phyloP scores from a whole-genome alignment of 2,113 vertebrate species.

The Indri indri region DNA sequence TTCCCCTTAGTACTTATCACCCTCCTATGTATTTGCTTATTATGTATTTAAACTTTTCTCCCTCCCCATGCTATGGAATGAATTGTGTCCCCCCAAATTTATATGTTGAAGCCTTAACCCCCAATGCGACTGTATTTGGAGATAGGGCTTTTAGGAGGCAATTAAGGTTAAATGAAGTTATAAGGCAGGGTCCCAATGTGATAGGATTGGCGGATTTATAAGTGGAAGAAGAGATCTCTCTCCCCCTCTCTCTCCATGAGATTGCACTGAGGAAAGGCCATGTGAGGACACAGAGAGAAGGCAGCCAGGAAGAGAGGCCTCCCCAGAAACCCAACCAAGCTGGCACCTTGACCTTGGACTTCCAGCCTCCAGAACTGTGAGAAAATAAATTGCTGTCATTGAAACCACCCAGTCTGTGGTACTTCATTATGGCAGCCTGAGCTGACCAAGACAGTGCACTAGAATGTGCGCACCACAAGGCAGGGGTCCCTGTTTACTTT shows the following conservation, averaged over 20 bases:
- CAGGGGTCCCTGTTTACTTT: background rate
- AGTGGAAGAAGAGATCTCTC: background rate
- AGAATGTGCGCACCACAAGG: background rate
- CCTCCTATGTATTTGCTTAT: background rate
- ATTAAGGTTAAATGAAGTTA: background rate
- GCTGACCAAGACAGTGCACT: background rate
- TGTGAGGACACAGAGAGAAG: background rate
- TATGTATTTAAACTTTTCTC: background rate
- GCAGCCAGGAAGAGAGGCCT: background rate
- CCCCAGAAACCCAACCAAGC: background rate
- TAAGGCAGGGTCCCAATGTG: background rate
- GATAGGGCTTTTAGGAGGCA: background rate
- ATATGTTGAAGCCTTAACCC: background rate
- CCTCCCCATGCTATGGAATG: background rate
- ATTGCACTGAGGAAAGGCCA: background rate
- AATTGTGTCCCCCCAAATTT: background rate
- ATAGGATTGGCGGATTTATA: background rate
- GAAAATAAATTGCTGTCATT: background rate
- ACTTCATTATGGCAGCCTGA: background rate
- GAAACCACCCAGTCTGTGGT: background rate
- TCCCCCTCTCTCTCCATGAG: background rate
- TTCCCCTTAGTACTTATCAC: background rate
- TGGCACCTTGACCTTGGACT: background rate
- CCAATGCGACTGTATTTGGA: background rate
- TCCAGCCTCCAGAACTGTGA: background rate